These are phyloP conservation scores for Drosophila insularis DNA, from an alignment of 1,140 invertebrate species.

Conservation along the genomic window DNA sequence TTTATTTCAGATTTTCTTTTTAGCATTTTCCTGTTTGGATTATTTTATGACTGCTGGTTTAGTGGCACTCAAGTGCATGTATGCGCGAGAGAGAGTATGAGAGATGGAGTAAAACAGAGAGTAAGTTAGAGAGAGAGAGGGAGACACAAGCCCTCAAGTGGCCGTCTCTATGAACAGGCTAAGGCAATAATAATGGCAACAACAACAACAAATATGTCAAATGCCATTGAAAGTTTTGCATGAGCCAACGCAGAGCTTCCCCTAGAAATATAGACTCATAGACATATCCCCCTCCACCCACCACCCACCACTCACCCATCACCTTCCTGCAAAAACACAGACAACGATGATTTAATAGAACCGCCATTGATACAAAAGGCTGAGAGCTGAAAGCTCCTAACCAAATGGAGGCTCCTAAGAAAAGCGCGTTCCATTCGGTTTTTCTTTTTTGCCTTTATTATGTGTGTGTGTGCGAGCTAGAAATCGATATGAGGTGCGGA, in stretches of 20 bases:
- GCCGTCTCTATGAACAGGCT: slow-evolving; percentile 29
- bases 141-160: slow-evolving; percentile 38
- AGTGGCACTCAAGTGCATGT: slow-evolving; percentile 31
- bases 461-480: slow-evolving; percentile 19
- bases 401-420: slow-evolving; percentile 1
- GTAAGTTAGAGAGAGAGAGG: neutral
- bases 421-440: slow-evolving; percentile 25
- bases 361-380: slow-evolving; percentile 34
- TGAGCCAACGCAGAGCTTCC: slow-evolving; percentile 24
- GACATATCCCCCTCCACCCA: neutral
- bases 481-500: slow-evolving; percentile 62
- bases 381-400: slow-evolving; percentile 15
- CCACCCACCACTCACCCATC: neutral
- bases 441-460: neutral
- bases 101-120: neutral
- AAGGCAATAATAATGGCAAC: slow-evolving; percentile 11
- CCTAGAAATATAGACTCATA: neutral
- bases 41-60: slow-evolving; percentile 56
- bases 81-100: neutral
- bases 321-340: slow-evolving; percentile 11
- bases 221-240: slow-evolving; percentile 71
- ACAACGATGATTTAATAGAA: slow-evolving; percentile 60
- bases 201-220: slow-evolving; percentile 37
- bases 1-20: slow-evolving; percentile 17
- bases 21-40: slow-evolving; percentile 35